Conservation (phyloP, 2,888 invertebrate genomes). For the Melanargia galathea region DNA sequence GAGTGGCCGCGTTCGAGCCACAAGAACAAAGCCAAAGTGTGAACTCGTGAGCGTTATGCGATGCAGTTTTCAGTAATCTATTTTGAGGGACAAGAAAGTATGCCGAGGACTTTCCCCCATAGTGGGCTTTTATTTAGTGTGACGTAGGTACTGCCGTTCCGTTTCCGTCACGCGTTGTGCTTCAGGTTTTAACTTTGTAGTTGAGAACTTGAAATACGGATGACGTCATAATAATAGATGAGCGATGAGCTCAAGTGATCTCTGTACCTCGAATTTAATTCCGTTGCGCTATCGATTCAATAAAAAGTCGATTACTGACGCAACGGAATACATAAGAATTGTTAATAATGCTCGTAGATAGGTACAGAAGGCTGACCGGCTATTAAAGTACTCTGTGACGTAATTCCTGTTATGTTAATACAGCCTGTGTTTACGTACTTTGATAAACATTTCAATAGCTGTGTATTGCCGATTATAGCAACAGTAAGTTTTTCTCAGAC, state of each 20-base stretch:
- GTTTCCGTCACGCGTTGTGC: too few species aligned
- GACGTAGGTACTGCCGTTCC: too few species aligned
- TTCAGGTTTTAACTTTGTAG: too few species aligned
- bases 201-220: neutral
- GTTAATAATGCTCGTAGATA: constrained; percentile 12
- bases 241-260: neutral
- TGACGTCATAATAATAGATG: neutral
- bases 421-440: constrained; percentile 20
- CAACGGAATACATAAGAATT: constrained; percentile 14
- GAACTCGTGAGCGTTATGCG: too few species aligned
- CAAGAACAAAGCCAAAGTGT: too few species aligned
- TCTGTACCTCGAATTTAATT: neutral
- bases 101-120: too few species aligned
- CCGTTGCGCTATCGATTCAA: neutral
- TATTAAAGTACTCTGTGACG: constrained; percentile 20
- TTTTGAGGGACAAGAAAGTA: too few species aligned
- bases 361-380: constrained; percentile 17
- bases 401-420: constrained; percentile 30
- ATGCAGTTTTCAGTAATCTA: too few species aligned
- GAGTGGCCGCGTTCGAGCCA: too few species aligned
- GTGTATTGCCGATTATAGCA: constrained; percentile 21
- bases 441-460: constrained; percentile 26
- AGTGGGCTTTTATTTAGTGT: too few species aligned
- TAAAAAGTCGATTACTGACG: neutral
- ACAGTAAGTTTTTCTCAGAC: constrained; percentile 17